Evolutionary conservation across 2,888 invertebrate genomes (phyloP).

Genomic region (Caenorhabditis becei): DNA sequence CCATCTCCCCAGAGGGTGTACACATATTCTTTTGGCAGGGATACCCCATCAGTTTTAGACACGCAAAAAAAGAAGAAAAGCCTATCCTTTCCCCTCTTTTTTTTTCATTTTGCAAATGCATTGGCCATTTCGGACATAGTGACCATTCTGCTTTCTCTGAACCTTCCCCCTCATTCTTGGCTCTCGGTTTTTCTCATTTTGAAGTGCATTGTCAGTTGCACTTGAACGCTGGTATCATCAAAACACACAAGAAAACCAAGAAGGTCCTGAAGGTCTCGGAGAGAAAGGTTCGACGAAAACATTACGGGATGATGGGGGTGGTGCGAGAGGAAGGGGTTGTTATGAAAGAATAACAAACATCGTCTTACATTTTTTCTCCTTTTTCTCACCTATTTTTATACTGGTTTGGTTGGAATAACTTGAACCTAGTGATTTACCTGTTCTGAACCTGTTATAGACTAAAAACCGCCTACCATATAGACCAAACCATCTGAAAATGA

Average conservation of each 20-base stretch:
- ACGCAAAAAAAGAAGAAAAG: constrained; percentile 14
- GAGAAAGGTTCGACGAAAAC: constrained; percentile 4
- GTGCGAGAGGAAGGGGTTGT: background rate
- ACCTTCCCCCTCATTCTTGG: background rate
- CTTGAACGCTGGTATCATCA: constrained; percentile 44
- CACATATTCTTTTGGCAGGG: constrained; percentile 32
- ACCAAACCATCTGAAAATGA: no score
- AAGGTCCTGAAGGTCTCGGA: background rate
- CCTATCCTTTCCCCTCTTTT: constrained; percentile 28
- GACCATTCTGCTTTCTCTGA: constrained; percentile 33
- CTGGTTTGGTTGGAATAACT: constrained; percentile 11
- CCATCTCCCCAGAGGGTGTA: constrained; percentile 36
- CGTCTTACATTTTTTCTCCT: background rate
- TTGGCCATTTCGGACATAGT: constrained; percentile 39
- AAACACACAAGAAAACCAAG: no score
- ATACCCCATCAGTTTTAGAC: constrained; percentile 47
- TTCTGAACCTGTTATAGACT: no score
- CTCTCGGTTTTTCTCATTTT: constrained; percentile 41
- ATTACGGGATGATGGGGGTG: background rate
- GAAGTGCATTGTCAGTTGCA: constrained; percentile 54
- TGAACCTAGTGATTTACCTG: background rate
- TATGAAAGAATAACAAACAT: constrained; percentile 1
- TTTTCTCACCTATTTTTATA: background rate
- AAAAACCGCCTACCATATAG: no score
- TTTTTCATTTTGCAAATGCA: constrained; percentile 59